Conservation (phyloP, 2,888 invertebrate species). For the Orchestes rusci region DNA sequence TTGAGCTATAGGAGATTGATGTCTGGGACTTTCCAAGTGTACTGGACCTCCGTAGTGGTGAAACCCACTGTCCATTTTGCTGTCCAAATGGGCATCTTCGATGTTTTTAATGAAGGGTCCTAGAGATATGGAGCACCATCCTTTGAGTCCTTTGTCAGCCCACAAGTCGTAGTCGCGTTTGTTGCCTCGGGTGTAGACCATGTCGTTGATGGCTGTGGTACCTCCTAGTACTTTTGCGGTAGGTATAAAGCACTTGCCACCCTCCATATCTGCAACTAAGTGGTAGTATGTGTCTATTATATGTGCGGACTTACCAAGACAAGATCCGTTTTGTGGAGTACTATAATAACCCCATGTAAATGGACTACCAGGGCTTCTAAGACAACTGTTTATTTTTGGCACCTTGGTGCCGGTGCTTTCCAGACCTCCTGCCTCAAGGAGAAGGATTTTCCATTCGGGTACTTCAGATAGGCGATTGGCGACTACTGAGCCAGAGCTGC, state of each 20-base stretch:
- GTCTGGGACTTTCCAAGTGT: constrained; percentile 44
- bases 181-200: constrained; percentile 55
- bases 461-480: constrained; percentile 64
- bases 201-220: constrained; percentile 40
- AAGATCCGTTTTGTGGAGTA: constrained; percentile 41
- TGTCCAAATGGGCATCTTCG: constrained; percentile 37
- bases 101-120: constrained; percentile 43
- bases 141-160: constrained; percentile 45
- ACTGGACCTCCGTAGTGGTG: constrained; percentile 54
- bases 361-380: constrained; percentile 12
- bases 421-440: constrained; percentile 57
- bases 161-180: constrained; percentile 65
- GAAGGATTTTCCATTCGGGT: constrained; percentile 52
- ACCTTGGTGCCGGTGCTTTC: constrained; percentile 49
- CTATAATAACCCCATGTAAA: constrained; percentile 46
- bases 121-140: constrained; percentile 48
- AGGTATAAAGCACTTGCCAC: constrained; percentile 13
- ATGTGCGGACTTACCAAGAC: constrained; percentile 21
- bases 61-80: constrained; percentile 33
- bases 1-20: constrained; percentile 36
- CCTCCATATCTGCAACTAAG: constrained; percentile 15
- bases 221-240: constrained; percentile 48
- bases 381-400: constrained; percentile 40
- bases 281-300: too few species aligned
- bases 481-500: constrained; percentile 62